phyloP scores from a whole-genome alignment of 1,140 invertebrate genomes.

The Maniola jurtina region DNA sequence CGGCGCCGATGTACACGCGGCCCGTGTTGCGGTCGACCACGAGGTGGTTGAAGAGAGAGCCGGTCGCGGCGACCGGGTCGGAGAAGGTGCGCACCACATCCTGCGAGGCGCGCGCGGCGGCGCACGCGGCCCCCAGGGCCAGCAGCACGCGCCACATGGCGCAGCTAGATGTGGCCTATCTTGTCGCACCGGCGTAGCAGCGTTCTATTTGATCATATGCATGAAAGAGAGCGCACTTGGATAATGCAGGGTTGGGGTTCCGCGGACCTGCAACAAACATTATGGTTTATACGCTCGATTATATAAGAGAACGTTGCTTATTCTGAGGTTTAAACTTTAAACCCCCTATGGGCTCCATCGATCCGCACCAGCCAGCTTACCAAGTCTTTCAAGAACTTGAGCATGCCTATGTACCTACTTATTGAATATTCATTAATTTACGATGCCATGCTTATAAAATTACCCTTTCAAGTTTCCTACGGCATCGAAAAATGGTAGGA shows the following conservation, averaged over 20 bases:
- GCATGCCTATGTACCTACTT: neutral
- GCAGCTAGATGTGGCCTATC: conserved; percentile 71
- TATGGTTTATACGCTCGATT: too few relatives aligned
- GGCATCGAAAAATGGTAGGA: neutral
- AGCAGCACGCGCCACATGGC: conserved; percentile 76
- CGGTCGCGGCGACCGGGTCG: conserved; percentile 80
- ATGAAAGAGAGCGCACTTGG: conserved; percentile 60
- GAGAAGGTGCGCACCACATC: conserved; percentile 84
- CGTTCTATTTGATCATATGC: conserved; percentile 62
- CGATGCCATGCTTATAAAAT: too few relatives aligned
- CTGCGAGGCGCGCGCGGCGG: conserved; percentile 73
- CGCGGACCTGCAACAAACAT: conserved; percentile 71
- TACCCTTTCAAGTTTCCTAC: neutral
- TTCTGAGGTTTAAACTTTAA: too few relatives aligned
- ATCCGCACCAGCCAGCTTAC: conserved; percentile 16
- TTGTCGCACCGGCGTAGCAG: too few relatives aligned
- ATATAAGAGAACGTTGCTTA: too few relatives aligned
- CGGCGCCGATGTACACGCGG: conserved; percentile 94
- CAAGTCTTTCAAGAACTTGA: neutral
- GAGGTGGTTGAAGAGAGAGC: conserved; percentile 87
- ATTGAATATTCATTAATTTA: too few relatives aligned
- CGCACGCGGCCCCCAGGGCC: conserved; percentile 71
- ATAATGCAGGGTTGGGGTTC: conserved; percentile 57
- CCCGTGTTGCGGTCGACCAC: conserved; percentile 95
- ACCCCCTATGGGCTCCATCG: conserved; percentile 45